phyloP scores from a whole-genome alignment of 2,797 vertebrate genomes.

The Leucoraja ocellata region DNA sequence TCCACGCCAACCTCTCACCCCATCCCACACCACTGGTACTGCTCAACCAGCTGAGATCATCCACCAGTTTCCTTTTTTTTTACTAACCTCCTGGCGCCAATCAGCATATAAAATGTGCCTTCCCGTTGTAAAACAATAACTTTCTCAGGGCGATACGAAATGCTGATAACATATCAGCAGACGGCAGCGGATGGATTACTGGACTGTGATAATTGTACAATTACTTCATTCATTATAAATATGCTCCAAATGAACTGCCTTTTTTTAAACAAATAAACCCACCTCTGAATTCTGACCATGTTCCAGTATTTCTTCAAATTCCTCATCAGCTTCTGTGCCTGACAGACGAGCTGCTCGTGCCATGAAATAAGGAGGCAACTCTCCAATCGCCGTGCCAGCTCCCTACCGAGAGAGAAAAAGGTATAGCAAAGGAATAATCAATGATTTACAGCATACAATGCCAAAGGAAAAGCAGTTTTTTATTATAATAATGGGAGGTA shows the following conservation, averaged over 20 bases:
- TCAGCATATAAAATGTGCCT: conserved; percentile 10
- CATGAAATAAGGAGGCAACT: conserved; percentile 96
- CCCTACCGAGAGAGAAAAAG: conserved; percentile 59
- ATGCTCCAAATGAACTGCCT: background rate
- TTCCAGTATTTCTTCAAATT: conserved; percentile 98
- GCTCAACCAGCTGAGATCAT: too few relatives aligned
- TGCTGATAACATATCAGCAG: background rate
- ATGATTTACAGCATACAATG: background rate
- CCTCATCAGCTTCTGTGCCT: conserved; percentile 90
- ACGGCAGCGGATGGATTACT: background rate
- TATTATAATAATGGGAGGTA: conserved; percentile 37
- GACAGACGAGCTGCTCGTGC: conserved; percentile 89
- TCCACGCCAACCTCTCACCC: too few relatives aligned
- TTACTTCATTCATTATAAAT: conserved; percentile 17
- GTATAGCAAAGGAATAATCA: background rate
- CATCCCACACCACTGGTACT: too few relatives aligned
- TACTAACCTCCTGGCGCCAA: background rate
- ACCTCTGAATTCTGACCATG: conserved; percentile 84
- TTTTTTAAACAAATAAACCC: conserved; percentile 48
- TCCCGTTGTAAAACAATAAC: background rate
- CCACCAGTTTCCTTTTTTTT: too few relatives aligned
- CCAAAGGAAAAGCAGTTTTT: background rate
- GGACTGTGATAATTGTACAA: conserved; percentile 2
- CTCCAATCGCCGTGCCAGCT: conserved; percentile 91
- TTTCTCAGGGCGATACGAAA: background rate